Percentiles rank a stretch among this genome's conserved stretches.
These are phyloP conservation scores for Mareca penelope DNA, from an alignment of 2,797 vertebrate species.

Conservation along the genomic window DNA sequence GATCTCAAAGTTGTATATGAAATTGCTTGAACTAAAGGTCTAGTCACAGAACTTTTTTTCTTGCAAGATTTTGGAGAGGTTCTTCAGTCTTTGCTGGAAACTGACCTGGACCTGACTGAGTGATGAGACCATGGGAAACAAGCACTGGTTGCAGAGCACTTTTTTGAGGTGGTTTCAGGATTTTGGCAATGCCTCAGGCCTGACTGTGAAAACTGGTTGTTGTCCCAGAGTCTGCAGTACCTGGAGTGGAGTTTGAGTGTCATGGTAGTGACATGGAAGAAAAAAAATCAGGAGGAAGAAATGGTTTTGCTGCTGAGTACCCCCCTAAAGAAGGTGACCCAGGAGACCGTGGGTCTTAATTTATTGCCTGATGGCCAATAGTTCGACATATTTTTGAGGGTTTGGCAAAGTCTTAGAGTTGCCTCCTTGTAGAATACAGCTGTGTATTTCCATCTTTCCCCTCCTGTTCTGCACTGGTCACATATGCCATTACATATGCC, in stretches of 20 bases:
- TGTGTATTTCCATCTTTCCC: accelerated
- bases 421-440: not conserved
- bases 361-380: not conserved
- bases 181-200: not conserved
- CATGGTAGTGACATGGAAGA: not conserved
- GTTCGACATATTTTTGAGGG: too few relatives aligned
- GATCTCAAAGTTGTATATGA: not conserved
- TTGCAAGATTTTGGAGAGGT: not conserved
- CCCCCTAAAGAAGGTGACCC: not conserved
- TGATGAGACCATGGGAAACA: not conserved
- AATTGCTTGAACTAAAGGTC: too few relatives aligned
- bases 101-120: not conserved
- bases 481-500: accelerated
- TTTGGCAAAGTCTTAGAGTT: not conserved
- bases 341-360: not conserved
- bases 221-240: not conserved
- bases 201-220: not conserved
- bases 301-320: not conserved
- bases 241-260: not conserved
- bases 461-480: accelerated
- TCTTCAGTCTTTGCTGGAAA: not conserved
- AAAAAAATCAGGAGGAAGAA: not conserved
- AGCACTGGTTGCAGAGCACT: not conserved
- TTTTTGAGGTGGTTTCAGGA: not conserved
- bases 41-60: not conserved